Base-by-base conservation (phyloP, 2,113 vertebrate species). In the Grallaria varia region DNA sequence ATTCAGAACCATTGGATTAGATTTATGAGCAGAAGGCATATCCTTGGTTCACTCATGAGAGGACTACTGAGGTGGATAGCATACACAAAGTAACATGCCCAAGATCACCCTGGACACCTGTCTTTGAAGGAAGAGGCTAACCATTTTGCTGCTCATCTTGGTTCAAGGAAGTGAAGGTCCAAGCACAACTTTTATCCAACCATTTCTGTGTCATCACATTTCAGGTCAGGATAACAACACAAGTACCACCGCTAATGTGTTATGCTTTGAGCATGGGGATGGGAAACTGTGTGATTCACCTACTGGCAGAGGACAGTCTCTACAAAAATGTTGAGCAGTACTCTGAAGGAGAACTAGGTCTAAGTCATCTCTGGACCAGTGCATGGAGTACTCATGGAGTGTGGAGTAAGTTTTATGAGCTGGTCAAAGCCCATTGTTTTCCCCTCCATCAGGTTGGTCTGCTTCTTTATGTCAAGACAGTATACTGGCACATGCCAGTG, bases 241-340 rank as follows among this genome's bases (percentile, higher is more conserved):
- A 62, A 35, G 12, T 71, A 17, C 42, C 39, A 15, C 28, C 56
- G n/a, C 62, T 64, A 14, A 22, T 14, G 11, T 35, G 14, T 13
- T 30, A 6, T 50, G 20, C 42, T 45, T 73, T 88, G 55, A 77
- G 33, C 7, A 27, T 4, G 7, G 47, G 53, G 52, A 33, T n/a
- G n/a, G 40, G 12, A 55, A 39, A 25, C 47, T n/a, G 28, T 0
- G 0, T 42, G 24, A 31, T 52, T 85, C 35, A 68, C 23, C 35
- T 60, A 28, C 39, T 40, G 12, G 45, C 56, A 88, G 39, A 53
- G 10, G 12, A 44, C 31, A 90, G 17, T 18, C 63, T 45, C 10
- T 69, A 52, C 19, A 56, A 50, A 91, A 52, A 21, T 0, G 0
- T 0, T 23, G 33, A 63, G 42, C 42, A 87, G 14, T 33, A 63